Percentiles rank a stretch among this genome's conserved stretches.
Conservation (phyloP, 2,797 vertebrate genomes). For the Champsocephalus gunnari region DNA sequence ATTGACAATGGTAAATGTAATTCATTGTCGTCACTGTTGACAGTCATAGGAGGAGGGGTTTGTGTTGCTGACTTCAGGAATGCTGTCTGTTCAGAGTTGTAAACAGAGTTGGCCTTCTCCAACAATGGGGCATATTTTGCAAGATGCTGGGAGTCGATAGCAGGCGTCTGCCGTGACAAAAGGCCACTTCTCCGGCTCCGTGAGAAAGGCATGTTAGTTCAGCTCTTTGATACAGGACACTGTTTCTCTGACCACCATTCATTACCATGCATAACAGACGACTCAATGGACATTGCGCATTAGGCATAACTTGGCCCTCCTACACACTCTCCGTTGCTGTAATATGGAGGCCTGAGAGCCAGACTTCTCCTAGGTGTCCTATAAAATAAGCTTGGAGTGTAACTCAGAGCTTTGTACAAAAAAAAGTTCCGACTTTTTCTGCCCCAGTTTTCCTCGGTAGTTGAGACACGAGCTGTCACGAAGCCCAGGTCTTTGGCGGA, state of each 20-base stretch:
- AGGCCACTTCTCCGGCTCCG: constrained; percentile 82
- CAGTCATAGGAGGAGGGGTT: constrained; percentile 44
- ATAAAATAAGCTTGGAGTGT: constrained; percentile 42
- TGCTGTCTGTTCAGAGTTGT: constrained; percentile 75
- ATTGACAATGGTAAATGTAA: constrained; percentile 18
- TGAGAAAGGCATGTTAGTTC: constrained; percentile 93
- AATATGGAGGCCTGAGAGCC: constrained; percentile 60
- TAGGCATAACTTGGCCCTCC: constrained; percentile 92
- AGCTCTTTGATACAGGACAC: constrained; percentile 87
- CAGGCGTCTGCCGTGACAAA: constrained; percentile 81
- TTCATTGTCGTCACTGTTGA: constrained; percentile 33
- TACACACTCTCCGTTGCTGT: constrained; percentile 80
- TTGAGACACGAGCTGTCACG: constrained; percentile 45
- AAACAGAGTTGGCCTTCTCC: constrained; percentile 82
- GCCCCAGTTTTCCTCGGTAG: constrained; percentile 28
- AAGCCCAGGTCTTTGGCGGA: constrained; percentile 53
- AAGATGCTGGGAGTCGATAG: constrained; percentile 81
- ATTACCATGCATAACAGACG: constrained; percentile 92
- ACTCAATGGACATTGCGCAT: constrained; percentile 90
- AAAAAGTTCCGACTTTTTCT: constrained; percentile 30
- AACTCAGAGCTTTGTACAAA: constrained; percentile 17
- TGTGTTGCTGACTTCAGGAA: constrained; percentile 75
- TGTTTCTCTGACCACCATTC: constrained; percentile 93
- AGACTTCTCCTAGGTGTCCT: constrained; percentile 65
- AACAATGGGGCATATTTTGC: constrained; percentile 86